phyloP scores from a whole-genome alignment of 2,113 vertebrate species.

The Strix uralensis region DNA sequence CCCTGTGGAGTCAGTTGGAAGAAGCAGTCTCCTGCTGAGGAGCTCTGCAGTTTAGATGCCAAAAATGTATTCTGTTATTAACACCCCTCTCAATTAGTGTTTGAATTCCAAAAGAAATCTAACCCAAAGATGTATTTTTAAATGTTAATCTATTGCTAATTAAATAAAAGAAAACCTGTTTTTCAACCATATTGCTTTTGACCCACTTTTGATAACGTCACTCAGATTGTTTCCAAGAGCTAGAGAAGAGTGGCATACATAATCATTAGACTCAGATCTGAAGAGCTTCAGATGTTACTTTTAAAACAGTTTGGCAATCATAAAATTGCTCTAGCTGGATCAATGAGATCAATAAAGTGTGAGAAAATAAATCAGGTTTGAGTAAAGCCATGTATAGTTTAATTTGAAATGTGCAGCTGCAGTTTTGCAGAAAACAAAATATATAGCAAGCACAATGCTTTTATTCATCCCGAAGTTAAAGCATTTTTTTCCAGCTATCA shows the following conservation, averaged over 20 bases:
- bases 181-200: not conserved
- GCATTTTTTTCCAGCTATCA: constrained; percentile 60
- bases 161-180: not conserved
- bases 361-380: constrained; percentile 38
- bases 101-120: not conserved
- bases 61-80: not conserved
- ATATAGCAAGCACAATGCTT: constrained; percentile 35
- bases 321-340: not conserved
- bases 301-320: not conserved
- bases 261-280: not conserved
- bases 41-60: not conserved
- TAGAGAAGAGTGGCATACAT: not conserved
- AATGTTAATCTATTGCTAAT: not conserved
- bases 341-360: not conserved
- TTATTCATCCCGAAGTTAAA: constrained; percentile 49
- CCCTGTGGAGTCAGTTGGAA: not conserved
- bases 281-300: not conserved
- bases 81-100: not conserved
- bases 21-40: not conserved
- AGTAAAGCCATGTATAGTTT: constrained; percentile 1
- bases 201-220: not conserved
- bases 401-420: constrained; percentile 46
- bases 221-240: not conserved
- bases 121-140: not conserved
- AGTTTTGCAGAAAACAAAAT: constrained; percentile 43